phyloP scores from a whole-genome alignment of 1,140 invertebrate genomes.

The Bombus waltoni region DNA sequence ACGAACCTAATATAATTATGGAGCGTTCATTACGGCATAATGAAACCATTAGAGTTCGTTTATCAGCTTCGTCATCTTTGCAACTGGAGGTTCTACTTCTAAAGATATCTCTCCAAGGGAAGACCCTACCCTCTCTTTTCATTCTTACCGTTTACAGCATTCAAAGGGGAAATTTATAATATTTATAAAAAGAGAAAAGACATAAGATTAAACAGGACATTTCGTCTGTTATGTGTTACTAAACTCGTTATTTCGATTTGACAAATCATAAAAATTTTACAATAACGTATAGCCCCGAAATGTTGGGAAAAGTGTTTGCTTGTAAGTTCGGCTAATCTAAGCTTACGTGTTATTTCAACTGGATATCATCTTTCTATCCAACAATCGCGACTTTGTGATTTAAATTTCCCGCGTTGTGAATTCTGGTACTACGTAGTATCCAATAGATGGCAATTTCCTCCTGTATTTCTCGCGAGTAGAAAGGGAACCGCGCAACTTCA shows the following conservation, averaged over 20 bases:
- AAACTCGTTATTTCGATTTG: background rate
- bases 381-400: background rate
- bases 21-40: slow-evolving; percentile 70
- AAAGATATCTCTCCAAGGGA: background rate
- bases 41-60: slow-evolving; percentile 71
- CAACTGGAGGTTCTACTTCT: slow-evolving; percentile 14
- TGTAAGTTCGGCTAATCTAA: background rate
- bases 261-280: background rate
- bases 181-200: background rate
- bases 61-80: slow-evolving; percentile 56
- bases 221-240: background rate
- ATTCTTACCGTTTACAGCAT: background rate
- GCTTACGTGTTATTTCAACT: background rate
- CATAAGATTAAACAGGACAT: no score
- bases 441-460: slow-evolving; percentile 64
- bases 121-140: background rate
- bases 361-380: no score
- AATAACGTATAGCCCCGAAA: background rate
- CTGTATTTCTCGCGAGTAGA: slow-evolving; percentile 46
- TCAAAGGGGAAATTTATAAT: background rate
- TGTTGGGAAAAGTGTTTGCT: no score
- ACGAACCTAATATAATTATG: slow-evolving; percentile 75
- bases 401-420: slow-evolving; percentile 1
- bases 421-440: background rate
- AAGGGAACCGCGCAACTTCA: background rate